phyloP scores from a whole-genome alignment of 2,113 vertebrate genomes.

The Spea bombifrons region DNA sequence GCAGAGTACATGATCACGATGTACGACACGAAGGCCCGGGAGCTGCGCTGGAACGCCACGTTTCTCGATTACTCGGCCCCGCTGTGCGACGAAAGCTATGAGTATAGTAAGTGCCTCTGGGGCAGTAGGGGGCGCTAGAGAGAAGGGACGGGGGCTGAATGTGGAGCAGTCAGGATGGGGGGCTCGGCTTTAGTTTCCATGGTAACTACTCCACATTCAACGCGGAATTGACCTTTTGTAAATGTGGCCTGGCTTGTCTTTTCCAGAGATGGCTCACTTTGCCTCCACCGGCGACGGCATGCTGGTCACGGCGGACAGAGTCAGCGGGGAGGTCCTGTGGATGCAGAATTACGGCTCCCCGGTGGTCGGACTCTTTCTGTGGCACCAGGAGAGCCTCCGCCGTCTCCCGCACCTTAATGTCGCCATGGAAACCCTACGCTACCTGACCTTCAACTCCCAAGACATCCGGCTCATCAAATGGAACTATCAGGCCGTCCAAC shows the following conservation, averaged over 20 bases:
- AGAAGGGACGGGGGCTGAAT: too few species aligned
- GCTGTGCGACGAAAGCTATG: slow-evolving; percentile 69
- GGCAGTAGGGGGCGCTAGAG: neutral
- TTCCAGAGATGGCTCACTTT: slow-evolving; percentile 84
- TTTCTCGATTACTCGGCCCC: slow-evolving; percentile 87
- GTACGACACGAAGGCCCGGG: slow-evolving; percentile 86
- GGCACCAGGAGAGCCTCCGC: slow-evolving; percentile 83
- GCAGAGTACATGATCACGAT: slow-evolving; percentile 93
- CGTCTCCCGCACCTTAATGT: slow-evolving; percentile 85
- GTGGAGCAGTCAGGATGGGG: too few species aligned
- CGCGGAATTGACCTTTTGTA: too few species aligned
- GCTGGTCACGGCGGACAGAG: slow-evolving; percentile 86
- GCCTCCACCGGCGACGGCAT: slow-evolving; percentile 86
- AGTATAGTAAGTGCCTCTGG: slow-evolving; percentile 75
- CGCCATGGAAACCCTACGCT: slow-evolving; percentile 89
- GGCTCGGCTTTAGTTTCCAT: too few species aligned
- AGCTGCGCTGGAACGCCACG: slow-evolving; percentile 89
- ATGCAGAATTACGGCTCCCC: slow-evolving; percentile 89
- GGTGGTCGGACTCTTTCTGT: slow-evolving; percentile 83
- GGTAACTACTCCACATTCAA: too few species aligned
- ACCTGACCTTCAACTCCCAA: slow-evolving; percentile 83
- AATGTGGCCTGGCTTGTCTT: neutral
- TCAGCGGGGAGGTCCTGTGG: slow-evolving; percentile 85
- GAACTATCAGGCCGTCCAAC: slow-evolving; percentile 73
- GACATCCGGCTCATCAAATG: slow-evolving; percentile 76